Conservation (phyloP, 1,140 invertebrate genomes). For the Tetramorium simillimum region DNA sequence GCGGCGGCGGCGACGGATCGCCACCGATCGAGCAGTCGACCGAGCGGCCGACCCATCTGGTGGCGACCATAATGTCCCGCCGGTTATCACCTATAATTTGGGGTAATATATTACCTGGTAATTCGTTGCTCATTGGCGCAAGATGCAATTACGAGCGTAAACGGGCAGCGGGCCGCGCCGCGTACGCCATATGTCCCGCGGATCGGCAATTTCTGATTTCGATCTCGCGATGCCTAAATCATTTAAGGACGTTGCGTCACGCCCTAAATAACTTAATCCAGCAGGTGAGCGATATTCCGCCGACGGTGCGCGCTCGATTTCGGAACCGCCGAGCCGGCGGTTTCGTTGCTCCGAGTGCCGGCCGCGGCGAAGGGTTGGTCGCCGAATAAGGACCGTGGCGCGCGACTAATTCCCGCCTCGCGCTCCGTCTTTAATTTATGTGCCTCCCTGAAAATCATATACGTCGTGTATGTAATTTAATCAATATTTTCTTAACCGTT, state of each 20-base stretch:
- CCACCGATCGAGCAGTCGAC: conserved; percentile 71
- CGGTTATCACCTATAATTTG: conserved; percentile 85
- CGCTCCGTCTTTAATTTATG: not conserved
- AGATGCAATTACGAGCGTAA: conserved; percentile 83
- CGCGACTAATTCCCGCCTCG: not conserved
- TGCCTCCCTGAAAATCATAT: too few species aligned
- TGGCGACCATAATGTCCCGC: conserved; percentile 83
- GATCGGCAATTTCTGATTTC: conserved; percentile 67
- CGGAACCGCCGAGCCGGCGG: not conserved
- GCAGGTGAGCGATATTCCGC: conserved; percentile 64
- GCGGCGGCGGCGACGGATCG: conserved; percentile 61
- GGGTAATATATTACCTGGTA: conserved; percentile 85
- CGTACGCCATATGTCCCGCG: conserved; percentile 82
- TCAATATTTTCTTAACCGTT: not conserved
- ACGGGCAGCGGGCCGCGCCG: conserved; percentile 58
- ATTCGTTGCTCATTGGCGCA: conserved; percentile 83
- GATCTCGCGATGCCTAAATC: conserved; percentile 73
- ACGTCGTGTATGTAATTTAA: not conserved
- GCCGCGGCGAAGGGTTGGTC: not conserved
- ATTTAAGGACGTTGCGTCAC: conserved; percentile 69
- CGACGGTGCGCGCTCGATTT: conserved; percentile 21
- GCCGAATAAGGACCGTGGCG: not conserved
- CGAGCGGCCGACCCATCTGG: conserved; percentile 81
- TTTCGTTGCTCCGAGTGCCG: not conserved
- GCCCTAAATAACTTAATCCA: conserved; percentile 66